Evolutionary conservation across 92 coral and sea anemone genomes (phyloP), one percentile per base, ranked within the genome.

Genomic region (Porites rus): DNA sequence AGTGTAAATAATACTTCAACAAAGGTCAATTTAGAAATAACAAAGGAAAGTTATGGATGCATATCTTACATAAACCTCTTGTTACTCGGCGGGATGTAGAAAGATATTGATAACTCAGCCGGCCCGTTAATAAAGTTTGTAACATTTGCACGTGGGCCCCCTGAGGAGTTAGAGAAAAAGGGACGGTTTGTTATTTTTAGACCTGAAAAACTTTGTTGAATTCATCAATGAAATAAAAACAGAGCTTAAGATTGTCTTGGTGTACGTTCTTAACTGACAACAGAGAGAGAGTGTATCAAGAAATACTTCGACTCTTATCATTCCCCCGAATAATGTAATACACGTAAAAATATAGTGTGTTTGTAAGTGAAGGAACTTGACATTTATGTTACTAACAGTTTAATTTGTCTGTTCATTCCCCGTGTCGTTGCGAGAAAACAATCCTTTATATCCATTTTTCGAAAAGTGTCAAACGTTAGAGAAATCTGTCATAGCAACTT

Each of bases 111-210:
- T 70, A 51, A 83, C 52, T 61, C 51, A 9, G 70, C 31, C 74
- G 46, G 46, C 51, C 62, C 20, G 50, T 83, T 83, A 76, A 83
- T 83, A 83, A 83, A 83, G 87, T 62, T 83, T 73, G 60, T 73
- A 73, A 75, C 70, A 75, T 59, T 62, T 63, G 58, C 87, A 83
- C 87, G 87, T 83, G 87, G 87, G 64, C 79, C 80, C 80, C 87
- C 87, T 38, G 25, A 83, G 16, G 87, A 51, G 87, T 61, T 46
- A 5, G 10, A 21, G 24, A 62, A 50, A 62, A 73, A 50, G 10
- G 62, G 24, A 62, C 8, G 80, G 64, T 62, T 74, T 64, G 74
- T 73, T 62, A 7, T 83, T 73, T 62, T 21, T 16, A 1, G 65
- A 24, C 7, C 77, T 59, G 54, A 83, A 83, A 83, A 62, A 75